Conservation (phyloP, 2,797 vertebrate species). For the Lacerta agilis region DNA sequence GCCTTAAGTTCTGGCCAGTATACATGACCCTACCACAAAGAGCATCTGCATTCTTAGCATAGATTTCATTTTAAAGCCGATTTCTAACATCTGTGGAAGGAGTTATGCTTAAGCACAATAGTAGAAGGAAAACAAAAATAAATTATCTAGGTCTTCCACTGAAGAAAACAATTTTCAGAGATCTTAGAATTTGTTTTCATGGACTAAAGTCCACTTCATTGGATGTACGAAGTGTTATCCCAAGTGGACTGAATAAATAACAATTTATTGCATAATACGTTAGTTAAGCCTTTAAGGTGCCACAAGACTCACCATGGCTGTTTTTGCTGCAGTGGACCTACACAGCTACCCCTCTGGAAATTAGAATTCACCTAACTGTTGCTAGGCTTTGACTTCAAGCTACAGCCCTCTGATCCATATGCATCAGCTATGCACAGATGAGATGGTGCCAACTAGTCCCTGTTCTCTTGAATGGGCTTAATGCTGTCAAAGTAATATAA, state of each 20-base stretch:
- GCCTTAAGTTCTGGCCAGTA: not conserved
- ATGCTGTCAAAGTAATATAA: slow-evolving; percentile 8
- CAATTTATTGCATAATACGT: no score
- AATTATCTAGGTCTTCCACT: not conserved
- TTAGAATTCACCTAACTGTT: not conserved
- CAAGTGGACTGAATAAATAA: no score
- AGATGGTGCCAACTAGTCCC: not conserved
- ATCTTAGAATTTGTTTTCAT: not conserved
- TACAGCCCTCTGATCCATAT: not conserved
- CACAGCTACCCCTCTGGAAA: no score
- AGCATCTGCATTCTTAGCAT: not conserved
- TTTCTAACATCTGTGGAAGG: not conserved
- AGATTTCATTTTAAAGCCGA: not conserved
- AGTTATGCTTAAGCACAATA: not conserved
- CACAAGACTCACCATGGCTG: no score
- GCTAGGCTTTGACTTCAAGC: not conserved
- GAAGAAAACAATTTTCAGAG: not conserved
- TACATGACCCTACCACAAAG: not conserved
- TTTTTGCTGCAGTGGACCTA: no score
- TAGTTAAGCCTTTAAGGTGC: no score
- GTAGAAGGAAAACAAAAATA: not conserved
- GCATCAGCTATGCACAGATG: not conserved
- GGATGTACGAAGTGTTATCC: no score
- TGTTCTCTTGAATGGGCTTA: slow-evolving; percentile 10
- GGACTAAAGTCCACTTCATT: no score